phyloP scores from a whole-genome alignment of 2,888 invertebrate species.

The Synanthedon myopaeformis region DNA sequence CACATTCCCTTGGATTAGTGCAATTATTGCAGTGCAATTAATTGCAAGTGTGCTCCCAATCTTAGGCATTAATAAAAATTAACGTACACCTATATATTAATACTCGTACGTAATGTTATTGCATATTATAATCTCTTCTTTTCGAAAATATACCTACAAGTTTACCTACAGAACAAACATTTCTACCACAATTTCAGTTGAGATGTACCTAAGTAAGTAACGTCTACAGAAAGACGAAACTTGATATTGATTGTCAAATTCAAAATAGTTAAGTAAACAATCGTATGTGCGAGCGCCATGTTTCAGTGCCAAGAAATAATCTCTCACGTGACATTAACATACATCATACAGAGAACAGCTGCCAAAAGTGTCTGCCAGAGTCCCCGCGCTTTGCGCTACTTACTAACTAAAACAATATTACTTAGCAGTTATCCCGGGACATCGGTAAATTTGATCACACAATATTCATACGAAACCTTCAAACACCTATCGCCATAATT shows the following conservation, averaged over 20 bases:
- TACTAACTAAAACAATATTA: conserved; percentile 61
- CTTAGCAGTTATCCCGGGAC: conserved; percentile 35
- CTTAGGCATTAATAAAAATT: too few species aligned
- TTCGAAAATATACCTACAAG: too few species aligned
- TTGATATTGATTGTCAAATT: conserved; percentile 18
- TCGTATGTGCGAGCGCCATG: conserved; percentile 39
- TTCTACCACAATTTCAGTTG: too few species aligned
- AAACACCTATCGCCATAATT: too few species aligned
- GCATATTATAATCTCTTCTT: too few species aligned
- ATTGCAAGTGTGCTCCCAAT: too few species aligned
- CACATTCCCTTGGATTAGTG: too few species aligned
- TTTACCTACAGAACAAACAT: too few species aligned
- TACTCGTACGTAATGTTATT: too few species aligned
- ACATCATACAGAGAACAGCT: conserved; percentile 53
- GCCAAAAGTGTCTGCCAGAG: conserved; percentile 56
- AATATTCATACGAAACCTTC: background rate
- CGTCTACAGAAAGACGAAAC: background rate
- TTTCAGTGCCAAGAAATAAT: conserved; percentile 64
- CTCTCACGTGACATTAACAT: conserved; percentile 64
- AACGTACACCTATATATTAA: too few species aligned
- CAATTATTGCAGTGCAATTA: too few species aligned
- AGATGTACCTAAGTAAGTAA: too few species aligned
- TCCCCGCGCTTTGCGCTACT: conserved; percentile 31
- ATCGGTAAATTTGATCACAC: conserved; percentile 14
- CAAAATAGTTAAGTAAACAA: conserved; percentile 48